Base-by-base conservation (phyloP, 2,888 invertebrate species). In the Chalcis sispes region DNA sequence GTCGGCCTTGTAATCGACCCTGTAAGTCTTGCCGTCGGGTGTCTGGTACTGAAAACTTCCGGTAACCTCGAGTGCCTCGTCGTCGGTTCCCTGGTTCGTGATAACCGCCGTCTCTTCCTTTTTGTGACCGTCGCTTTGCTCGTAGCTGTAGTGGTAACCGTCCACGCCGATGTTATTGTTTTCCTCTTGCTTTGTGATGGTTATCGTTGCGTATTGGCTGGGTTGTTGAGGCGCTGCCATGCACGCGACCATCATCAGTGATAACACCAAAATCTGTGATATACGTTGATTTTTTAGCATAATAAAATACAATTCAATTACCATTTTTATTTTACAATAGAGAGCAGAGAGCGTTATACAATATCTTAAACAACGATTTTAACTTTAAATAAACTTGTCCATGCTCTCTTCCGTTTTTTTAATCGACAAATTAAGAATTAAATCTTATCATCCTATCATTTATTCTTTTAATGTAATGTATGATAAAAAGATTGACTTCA, bases 91-190 rank as follows among this genome's bases (percentile, higher is more conserved):
- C 59, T 85, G 84, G 74, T 88, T 86, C 70, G 83, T 83, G 32
- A 88, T 72, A 62, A 88, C 86, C 1, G 87, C 88, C 8, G 88
- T 88, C 79, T 89, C 88, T 61, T 89, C 89, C 64, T 87, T 84
- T 58, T 85, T 87, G 61, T 89, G 88, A 0, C 88, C 88, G 64
- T 88, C 89, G 79, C 89, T 89, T 64, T 87, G 88, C 78, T 87
- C 88, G 77, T 88, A 89, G 72, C 87, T 87, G 80, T 85, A 89
- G 76, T 84, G 88, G 77, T 88, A 88, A 48, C 87, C 85, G 36
- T 82, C 82, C 4, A 88, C 85, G 2, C 88, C 89, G 72, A 88
- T 88, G 79, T 86, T 89, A 80, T 89, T 88, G 65, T 84, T 83
- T 72, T 88, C 88, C 58, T 89, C 88, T 72, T 88, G 88, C 25